Percentiles rank a stretch among this genome's conserved stretches.
These are phyloP conservation scores for Callaeas wilsoni DNA, from an alignment of 2,113 vertebrate genomes.

Conservation along the genomic window DNA sequence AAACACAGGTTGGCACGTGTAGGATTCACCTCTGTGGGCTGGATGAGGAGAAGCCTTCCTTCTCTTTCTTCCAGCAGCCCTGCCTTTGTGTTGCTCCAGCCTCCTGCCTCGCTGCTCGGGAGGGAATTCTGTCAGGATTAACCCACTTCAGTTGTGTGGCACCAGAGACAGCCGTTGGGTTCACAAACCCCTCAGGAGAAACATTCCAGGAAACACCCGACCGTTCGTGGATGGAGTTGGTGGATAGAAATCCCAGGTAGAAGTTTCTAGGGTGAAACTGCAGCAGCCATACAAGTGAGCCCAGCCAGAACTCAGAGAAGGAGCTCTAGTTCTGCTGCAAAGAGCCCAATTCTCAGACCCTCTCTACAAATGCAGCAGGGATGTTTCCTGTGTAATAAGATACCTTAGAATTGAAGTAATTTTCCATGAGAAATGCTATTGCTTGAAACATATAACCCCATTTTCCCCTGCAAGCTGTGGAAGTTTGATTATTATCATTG, in stretches of 20 bases:
- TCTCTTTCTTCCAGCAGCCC: neutral
- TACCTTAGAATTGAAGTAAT: neutral
- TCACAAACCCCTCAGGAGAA: neutral
- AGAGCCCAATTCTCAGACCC: neutral
- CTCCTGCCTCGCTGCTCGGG: neutral
- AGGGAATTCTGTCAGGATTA: neutral
- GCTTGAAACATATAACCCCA: neutral
- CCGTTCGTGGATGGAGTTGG: fast-evolving
- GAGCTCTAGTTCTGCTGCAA: neutral
- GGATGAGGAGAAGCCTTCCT: neutral
- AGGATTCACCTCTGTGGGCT: neutral
- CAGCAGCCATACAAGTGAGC: neutral
- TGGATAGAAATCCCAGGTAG: neutral
- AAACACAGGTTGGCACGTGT: neutral
- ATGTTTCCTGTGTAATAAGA: neutral
- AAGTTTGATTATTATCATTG: neutral
- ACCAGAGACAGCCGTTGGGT: neutral
- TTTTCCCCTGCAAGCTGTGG: neutral
- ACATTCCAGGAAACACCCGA: neutral
- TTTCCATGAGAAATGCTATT: neutral
- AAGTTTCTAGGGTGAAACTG: neutral
- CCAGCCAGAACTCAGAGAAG: neutral
- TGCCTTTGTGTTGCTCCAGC: neutral
- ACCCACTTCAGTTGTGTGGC: neutral
- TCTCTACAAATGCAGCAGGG: neutral